Base-by-base conservation (phyloP, 1,140 invertebrate genomes). In the Psix sp. region DNA sequence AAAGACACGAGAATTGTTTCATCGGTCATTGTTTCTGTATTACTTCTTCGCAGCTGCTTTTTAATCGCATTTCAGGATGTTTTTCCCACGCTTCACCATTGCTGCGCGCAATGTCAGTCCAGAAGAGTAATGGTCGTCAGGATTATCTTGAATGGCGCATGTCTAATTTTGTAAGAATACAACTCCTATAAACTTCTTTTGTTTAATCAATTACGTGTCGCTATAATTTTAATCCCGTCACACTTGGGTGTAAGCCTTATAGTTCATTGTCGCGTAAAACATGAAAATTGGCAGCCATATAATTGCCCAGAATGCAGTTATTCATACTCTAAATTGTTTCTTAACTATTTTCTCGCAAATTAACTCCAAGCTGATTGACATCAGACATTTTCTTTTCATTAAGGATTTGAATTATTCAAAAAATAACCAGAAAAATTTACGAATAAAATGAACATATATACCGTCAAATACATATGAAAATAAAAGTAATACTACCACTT, bases 11-110 rank as follows among this genome's bases (percentile, higher is more conserved):
- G 40, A 66, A 66, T 54, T 75, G 56, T 75, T 75, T 70, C 66
- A 75, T 66, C 73, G 48, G 59, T 70, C 72, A 70, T 75, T 74
- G 72, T 74, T 70, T 65, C 60, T 16, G 51, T 65, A 66, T 70
- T 54, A 57, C 54, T 68, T 52, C 31, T 66, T 62, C 29, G 20
- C 73, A 75, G 73, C 73, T 70, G 73, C 46, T 66, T 75, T 70
- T 75, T 66, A 66, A 75, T 74, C 60, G 54, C 62, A 38, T 66
- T 70, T 60, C 33, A 20, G 18, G 29, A 48, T 66, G 73, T 75
- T 70, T 75, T 77, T 74, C 62, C 54, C 63, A 63, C 62, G 71
- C 40, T 60, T 71, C 38, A 52, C 48, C 52, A 66, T 57, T 57
- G 60, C 29, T 49, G n/a, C 33, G 59, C 14, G 29, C 26, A 38